Evolutionary conservation across 2,888 invertebrate species (phyloP).

Genomic region (Chloroclysta siterata): DNA sequence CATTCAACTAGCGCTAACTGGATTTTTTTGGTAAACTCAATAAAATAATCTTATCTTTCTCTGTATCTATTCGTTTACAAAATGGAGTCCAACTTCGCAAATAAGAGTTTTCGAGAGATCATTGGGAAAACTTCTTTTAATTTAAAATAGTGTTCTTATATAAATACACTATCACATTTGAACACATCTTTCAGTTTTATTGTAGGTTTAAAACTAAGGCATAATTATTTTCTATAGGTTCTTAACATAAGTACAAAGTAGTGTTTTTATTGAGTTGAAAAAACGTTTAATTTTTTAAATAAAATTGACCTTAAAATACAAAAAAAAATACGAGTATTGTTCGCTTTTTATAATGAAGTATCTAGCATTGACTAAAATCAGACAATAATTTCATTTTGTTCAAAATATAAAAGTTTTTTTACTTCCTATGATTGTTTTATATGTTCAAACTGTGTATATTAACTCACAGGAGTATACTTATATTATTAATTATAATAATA

Average conservation of each 20-base stretch:
- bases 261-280: conserved; percentile 12
- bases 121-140: conserved; percentile 81
- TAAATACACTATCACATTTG: conserved; percentile 83
- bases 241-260: conserved; percentile 22
- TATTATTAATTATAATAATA: conserved; percentile 16
- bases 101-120: conserved; percentile 83
- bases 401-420: no score
- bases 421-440: conserved; percentile 46
- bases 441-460: conserved; percentile 1
- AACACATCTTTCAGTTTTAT: conserved; percentile 66
- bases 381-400: no score
- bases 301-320: background rate
- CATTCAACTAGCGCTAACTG: no score
- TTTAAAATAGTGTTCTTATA: conserved; percentile 69
- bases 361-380: background rate
- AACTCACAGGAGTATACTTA: background rate
- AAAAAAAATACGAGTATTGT: background rate
- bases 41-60: no score
- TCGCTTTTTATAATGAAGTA: background rate
- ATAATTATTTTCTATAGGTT: conserved; percentile 21
- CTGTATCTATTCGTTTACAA: conserved; percentile 46
- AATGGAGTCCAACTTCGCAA: conserved; percentile 59
- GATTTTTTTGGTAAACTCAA: no score
- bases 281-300: background rate
- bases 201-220: conserved; percentile 37